Conservation (phyloP, 2,113 vertebrate species). For the Apteryx owenii region DNA sequence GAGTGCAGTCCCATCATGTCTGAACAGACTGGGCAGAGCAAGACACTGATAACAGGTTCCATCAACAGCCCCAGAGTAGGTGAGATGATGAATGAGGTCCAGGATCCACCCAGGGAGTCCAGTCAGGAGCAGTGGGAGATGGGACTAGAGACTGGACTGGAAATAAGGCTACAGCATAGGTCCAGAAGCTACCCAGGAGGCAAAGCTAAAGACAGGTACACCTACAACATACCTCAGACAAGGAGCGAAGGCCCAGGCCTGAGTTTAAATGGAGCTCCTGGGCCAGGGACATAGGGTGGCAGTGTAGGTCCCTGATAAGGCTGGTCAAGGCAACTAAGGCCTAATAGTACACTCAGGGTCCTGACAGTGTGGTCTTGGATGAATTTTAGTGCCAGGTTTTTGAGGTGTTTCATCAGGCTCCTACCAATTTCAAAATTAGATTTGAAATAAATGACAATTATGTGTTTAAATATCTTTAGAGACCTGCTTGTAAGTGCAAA, state of each 20-base stretch:
- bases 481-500: not conserved
- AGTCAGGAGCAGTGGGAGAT: not conserved
- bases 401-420: not conserved
- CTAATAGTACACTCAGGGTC: not conserved
- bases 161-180: not conserved
- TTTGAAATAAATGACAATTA: not conserved
- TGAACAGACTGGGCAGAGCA: not conserved
- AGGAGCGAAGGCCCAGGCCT: not conserved
- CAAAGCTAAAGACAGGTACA: not conserved
- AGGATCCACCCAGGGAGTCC: not conserved
- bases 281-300: not conserved
- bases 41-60: not conserved
- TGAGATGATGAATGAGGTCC: not conserved
- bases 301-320: not conserved
- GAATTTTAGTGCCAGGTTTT: not conserved
- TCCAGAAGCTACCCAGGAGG: not conserved
- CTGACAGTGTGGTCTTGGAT: not conserved
- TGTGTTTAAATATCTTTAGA: not conserved
- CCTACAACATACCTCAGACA: not conserved
- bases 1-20: not conserved
- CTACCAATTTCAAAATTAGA: not conserved
- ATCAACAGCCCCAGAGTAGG: fast-evolving
- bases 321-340: not conserved
- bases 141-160: not conserved
- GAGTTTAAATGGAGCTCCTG: not conserved